Conservation (phyloP, 2,888 invertebrate species). For the Acanthosepion lycidas region DNA sequence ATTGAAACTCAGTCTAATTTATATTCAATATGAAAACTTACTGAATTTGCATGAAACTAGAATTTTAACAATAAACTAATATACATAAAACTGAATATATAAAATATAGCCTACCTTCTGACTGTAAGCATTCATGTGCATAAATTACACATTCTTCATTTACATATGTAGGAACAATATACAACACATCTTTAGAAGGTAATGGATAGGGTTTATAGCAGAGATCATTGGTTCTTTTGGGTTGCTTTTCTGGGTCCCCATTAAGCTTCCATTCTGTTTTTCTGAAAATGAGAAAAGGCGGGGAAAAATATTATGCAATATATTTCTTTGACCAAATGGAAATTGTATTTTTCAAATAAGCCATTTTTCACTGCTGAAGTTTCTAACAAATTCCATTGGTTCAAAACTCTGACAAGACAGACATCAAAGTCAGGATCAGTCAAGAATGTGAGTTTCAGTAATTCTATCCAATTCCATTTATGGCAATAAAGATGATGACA, state of each 20-base stretch:
- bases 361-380: too few species aligned
- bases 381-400: too few species aligned
- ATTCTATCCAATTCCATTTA: too few species aligned
- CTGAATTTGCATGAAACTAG: too few species aligned
- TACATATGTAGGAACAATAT: conserved; percentile 72
- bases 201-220: conserved; percentile 49
- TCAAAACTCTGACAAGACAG: too few species aligned
- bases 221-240: not conserved
- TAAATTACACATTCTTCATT: conserved; percentile 75
- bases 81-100: not conserved
- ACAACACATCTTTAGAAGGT: conserved; percentile 44
- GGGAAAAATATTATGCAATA: not conserved
- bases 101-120: not conserved
- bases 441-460: too few species aligned
- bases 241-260: not conserved
- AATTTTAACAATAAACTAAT: too few species aligned
- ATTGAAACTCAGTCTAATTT: too few species aligned
- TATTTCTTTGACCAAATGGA: not conserved
- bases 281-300: not conserved
- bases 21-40: too few species aligned
- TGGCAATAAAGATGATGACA: too few species aligned
- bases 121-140: conserved; percentile 59
- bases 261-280: not conserved
- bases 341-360: too few species aligned
- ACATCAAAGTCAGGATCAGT: too few species aligned